Percentiles rank a stretch among this genome's conserved stretches.
These are phyloP conservation scores for Pseudonaja textilis DNA, from an alignment of 2,113 vertebrate genomes.

Conservation along the genomic window DNA sequence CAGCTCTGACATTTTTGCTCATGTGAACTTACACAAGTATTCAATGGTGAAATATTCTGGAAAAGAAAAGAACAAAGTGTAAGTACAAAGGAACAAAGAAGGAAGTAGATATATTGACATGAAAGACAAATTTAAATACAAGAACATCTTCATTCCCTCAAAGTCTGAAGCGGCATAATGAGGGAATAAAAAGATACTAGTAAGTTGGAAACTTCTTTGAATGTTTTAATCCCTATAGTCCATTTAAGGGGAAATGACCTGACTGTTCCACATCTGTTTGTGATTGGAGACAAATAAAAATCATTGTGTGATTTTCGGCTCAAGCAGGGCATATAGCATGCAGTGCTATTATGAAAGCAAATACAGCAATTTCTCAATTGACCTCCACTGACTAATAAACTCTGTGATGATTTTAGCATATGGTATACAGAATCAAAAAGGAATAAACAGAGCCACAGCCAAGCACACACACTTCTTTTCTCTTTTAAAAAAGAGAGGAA, in stretches of 20 bases:
- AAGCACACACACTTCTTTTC: neutral
- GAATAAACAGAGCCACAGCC: conserved; percentile 9
- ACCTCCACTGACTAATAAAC: conserved; percentile 61
- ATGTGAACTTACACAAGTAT: neutral
- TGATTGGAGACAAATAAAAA: conserved; percentile 69
- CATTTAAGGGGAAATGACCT: conserved; percentile 65
- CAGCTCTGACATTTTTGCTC: neutral
- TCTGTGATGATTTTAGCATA: conserved; percentile 51
- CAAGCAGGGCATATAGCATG: conserved; percentile 47
- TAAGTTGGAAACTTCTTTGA: conserved; percentile 66
- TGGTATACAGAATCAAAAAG: conserved; percentile 33
- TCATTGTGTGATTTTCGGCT: conserved; percentile 54
- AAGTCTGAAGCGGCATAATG: conserved; percentile 60
- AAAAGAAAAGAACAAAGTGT: neutral
- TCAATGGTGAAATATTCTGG: neutral
- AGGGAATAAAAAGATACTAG: conserved; percentile 47
- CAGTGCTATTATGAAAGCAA: conserved; percentile 63
- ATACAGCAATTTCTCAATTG: conserved; percentile 56
- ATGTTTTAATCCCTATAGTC: conserved; percentile 69
- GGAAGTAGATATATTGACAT: neutral
- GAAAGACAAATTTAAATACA: conserved; percentile 56
- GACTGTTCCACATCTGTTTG: conserved; percentile 66
- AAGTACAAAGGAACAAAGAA: conserved; percentile 27
- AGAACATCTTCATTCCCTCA: conserved; percentile 26
- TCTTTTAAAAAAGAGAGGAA: conserved; percentile 30